These are phyloP conservation scores for Lacanobia wlatinum DNA, from an alignment of 2,888 invertebrate genomes.

Conservation along the genomic window DNA sequence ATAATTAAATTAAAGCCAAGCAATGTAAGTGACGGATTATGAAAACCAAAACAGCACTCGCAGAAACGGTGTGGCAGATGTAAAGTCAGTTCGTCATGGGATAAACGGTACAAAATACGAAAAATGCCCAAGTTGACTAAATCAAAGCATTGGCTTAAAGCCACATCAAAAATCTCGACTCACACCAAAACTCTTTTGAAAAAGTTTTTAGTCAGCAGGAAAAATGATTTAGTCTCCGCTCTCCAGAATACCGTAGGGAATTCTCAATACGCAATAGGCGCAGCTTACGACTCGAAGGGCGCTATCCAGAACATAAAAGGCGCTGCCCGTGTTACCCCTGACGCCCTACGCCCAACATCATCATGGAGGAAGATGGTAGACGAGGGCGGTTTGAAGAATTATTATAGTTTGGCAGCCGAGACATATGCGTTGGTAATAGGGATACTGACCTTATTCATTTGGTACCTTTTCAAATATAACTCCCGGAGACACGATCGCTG, in stretches of 20 bases:
- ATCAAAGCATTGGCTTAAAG: neutral
- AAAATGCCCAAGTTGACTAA: conserved; percentile 13
- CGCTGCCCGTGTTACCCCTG: no score
- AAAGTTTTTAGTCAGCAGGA: neutral
- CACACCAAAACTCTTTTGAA: conserved; percentile 4
- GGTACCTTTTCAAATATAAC: conserved; percentile 18
- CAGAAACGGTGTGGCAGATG: neutral
- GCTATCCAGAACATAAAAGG: neutral
- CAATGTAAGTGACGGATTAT: neutral
- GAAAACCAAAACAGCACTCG: neutral
- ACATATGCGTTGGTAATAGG: conserved; percentile 7
- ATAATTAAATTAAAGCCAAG: no score
- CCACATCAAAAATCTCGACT: neutral
- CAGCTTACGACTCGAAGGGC: no score
- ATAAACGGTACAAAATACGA: conserved; percentile 4
- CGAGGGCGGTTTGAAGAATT: neutral
- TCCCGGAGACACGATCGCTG: neutral
- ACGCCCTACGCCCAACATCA: neutral
- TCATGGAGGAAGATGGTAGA: neutral
- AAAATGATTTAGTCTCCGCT: neutral
- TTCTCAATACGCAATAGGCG: neutral
- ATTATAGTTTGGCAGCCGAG: neutral
- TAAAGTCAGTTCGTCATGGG: neutral
- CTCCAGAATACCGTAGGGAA: neutral
- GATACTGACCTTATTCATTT: conserved; percentile 25